Percentiles rank a stretch among this genome's conserved stretches.
These are phyloP conservation scores for Otus sunia DNA, from an alignment of 2,113 vertebrate genomes.

Conservation along the genomic window DNA sequence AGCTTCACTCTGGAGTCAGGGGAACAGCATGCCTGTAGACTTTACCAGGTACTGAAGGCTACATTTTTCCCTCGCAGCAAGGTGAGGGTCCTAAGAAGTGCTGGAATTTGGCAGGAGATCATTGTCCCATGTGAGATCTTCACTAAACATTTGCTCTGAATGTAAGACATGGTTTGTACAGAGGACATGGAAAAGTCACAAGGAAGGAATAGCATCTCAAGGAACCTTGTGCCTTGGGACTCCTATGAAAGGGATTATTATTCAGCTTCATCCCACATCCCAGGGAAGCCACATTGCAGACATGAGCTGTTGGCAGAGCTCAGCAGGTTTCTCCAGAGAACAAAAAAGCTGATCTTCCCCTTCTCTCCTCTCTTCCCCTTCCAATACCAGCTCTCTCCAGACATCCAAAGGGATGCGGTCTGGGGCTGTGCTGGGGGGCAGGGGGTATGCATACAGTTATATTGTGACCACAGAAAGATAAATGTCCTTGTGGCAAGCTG, in stretches of 20 bases:
- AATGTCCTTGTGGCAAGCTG: not conserved
- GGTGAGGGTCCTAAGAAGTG: not conserved
- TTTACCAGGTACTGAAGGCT: not conserved
- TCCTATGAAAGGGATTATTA: not conserved
- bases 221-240: not conserved
- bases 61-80: not conserved
- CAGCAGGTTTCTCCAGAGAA: not conserved
- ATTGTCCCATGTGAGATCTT: not conserved
- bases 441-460: not conserved
- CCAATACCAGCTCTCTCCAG: rapidly evolving
- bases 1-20: not conserved
- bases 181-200: not conserved
- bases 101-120: slow-evolving; percentile 16
- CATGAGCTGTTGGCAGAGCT: not conserved
- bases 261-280: not conserved
- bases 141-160: not conserved
- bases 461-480: not conserved
- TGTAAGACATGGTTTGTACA: not conserved
- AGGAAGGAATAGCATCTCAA: not conserved
- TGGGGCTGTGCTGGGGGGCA: not conserved
- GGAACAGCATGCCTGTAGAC: not conserved
- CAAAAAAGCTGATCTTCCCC: not conserved
- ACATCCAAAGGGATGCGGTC: not conserved
- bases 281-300: not conserved
- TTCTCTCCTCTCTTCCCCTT: not conserved